Percentiles rank a stretch among this genome's conserved stretches.
These are phyloP conservation scores for Polietes domitor DNA, from an alignment of 2,888 invertebrate genomes.

Conservation along the genomic window DNA sequence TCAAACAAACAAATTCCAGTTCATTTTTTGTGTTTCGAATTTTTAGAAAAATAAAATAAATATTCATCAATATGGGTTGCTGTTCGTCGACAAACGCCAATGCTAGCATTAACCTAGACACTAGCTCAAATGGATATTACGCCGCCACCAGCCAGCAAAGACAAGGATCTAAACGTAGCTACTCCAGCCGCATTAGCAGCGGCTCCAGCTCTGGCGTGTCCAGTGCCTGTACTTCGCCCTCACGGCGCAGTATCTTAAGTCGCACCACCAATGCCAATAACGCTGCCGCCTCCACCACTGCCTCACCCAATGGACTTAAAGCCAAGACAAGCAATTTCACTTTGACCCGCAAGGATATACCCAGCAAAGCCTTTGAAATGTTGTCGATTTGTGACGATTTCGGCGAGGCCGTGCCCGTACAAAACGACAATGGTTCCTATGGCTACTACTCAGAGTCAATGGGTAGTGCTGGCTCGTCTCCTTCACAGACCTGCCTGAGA, in stretches of 20 bases:
- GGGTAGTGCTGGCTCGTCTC: slow-evolving; percentile 27
- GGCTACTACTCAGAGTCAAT: slow-evolving; percentile 70
- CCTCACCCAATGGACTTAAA: slow-evolving; percentile 4
- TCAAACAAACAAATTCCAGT: too few relatives aligned
- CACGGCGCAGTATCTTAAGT: slow-evolving; percentile 69
- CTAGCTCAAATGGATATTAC: slow-evolving; percentile 45
- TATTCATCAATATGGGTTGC: slow-evolving; percentile 73
- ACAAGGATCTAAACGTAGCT: slow-evolving; percentile 55
- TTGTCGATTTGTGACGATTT: slow-evolving; percentile 76
- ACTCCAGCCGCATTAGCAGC: slow-evolving; percentile 65
- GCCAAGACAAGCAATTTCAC: slow-evolving; percentile 30
- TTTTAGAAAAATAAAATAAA: slow-evolving; percentile 16
- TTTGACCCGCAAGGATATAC: slow-evolving; percentile 22
- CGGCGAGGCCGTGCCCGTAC: slow-evolving; percentile 68
- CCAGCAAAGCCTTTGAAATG: slow-evolving; percentile 52
- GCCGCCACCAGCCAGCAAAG: slow-evolving; percentile 8
- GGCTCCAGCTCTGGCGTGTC: slow-evolving; percentile 57
- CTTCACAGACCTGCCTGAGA: slow-evolving; percentile 31
- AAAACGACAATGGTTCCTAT: slow-evolving; percentile 55
- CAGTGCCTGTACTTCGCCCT: slow-evolving; percentile 42
- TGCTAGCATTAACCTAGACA: slow-evolving; percentile 47
- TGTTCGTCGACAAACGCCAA: slow-evolving; percentile 70
- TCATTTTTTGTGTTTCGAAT: neutral
- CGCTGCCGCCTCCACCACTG: too few relatives aligned
- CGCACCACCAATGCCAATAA: slow-evolving; percentile 41